Evolutionary conservation across 2,113 vertebrate genomes (phyloP).

Genomic region (Trichechus manatus): DNA sequence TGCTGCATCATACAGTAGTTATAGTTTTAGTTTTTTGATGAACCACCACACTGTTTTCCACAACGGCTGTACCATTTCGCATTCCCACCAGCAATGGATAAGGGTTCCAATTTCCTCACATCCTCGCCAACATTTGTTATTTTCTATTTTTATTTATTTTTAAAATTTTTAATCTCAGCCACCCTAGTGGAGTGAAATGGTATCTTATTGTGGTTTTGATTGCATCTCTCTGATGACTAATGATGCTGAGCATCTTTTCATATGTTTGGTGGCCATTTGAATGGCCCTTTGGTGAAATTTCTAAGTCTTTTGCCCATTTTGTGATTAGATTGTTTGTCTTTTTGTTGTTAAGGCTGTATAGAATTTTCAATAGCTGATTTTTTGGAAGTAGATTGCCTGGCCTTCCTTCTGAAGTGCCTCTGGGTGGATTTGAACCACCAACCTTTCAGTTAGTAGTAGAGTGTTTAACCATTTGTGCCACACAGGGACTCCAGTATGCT

Average conservation of each 20-base stretch:
- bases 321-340: not conserved
- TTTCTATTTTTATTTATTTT: not conserved
- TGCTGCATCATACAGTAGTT: not conserved
- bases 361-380: not conserved
- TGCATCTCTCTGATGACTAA: not conserved
- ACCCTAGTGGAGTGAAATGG: not conserved
- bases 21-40: not conserved
- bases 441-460: not conserved
- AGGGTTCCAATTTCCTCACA: not conserved
- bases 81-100: not conserved
- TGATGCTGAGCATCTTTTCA: too few species aligned
- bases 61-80: not conserved
- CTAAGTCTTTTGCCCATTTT: not conserved
- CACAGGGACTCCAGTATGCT: not conserved
- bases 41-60: not conserved
- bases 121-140: not conserved
- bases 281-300: not conserved
- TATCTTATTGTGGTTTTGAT: not conserved
- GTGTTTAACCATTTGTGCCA: not conserved
- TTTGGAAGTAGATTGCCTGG: not conserved
- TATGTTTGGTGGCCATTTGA: not conserved
- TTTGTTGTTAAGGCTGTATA: not conserved
- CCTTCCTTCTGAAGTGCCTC: not conserved
- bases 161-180: not conserved
- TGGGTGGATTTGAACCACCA: not conserved